Base-by-base conservation (phyloP, 2,888 invertebrate species). In the Euclidia mi region DNA sequence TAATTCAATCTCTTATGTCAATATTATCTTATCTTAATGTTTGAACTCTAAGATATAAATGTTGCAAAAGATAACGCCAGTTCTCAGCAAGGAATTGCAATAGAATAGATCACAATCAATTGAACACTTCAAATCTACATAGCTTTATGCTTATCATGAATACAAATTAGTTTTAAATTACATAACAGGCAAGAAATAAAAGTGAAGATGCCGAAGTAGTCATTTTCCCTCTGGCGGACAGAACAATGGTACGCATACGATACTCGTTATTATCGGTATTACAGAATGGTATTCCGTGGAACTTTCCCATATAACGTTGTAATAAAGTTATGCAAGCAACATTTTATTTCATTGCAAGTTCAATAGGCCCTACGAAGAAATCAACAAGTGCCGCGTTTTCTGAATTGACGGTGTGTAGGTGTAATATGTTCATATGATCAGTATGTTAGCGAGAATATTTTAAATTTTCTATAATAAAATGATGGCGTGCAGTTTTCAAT, bases 231-330 rank as follows among this genome's bases (percentile, higher is more conserved):
- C 40, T 12, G 12, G 20, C 51, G 49, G 44, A 11, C 41, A 56
- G 76, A 74, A 74, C 74, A 74, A 74, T 74, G 62, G 72, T 51
- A 53, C 51, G 35, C 62, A 69, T 71, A 58, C 61, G 63, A 66
- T 66, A 62, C 62, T 61, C 47, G 50, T 60, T 64, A 71, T 71
- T 65, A 65, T 66, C 65, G 56, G 53, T 52, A 72, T 75, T 71
- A 69, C 66, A 63, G 66, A 70, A 77, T 68, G 59, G 58, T 63
- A 61, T 37, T 56, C 56, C 40, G 50, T 45, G 68, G 62, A 76
- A 82, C 73, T 82, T 82, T 81, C 79, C 62, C 77, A 78, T 75
- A 62, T 37, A 68, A 75, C 68, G 77, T 71, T 65, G 61, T 60
- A 65, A 65, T 64, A 61, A 55, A 52, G 64, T 81, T 81, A 67